Evolutionary conservation across 2,113 vertebrate species (phyloP).

Genomic region (Astur gentilis): DNA sequence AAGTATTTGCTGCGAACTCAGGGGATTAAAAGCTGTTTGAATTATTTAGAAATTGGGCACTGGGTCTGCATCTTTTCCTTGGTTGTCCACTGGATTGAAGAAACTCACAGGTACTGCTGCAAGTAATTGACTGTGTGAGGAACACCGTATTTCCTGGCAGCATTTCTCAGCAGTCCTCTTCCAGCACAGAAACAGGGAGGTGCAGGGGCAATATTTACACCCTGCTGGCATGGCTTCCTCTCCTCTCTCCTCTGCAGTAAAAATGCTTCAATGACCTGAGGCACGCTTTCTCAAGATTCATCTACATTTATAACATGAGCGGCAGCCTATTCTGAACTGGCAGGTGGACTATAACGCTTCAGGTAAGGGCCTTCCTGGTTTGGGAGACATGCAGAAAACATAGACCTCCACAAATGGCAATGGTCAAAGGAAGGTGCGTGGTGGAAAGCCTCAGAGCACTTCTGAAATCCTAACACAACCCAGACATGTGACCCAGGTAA

Average conservation of each 20-base stretch:
- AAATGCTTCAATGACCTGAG: background rate
- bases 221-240: background rate
- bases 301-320: background rate
- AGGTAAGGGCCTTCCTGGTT: background rate
- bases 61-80: background rate
- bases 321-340: background rate
- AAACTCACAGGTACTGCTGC: background rate
- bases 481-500: background rate
- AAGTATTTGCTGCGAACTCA: constrained; percentile 49
- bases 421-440: background rate
- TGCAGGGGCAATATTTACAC: background rate
- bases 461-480: background rate
- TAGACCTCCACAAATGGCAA: background rate
- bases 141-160: background rate
- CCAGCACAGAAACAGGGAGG: background rate
- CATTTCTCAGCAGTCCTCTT: background rate
- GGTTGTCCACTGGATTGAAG: background rate
- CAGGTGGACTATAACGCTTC: background rate
- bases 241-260: background rate
- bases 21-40: background rate
- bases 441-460: background rate
- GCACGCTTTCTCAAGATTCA: background rate
- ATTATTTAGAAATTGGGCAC: constrained; percentile 37
- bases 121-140: background rate
- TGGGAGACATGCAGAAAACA: background rate